Percentiles rank a stretch among this genome's conserved stretches.
Conservation (phyloP, 1,140 invertebrate species). For the Euborellia annulipes region DNA sequence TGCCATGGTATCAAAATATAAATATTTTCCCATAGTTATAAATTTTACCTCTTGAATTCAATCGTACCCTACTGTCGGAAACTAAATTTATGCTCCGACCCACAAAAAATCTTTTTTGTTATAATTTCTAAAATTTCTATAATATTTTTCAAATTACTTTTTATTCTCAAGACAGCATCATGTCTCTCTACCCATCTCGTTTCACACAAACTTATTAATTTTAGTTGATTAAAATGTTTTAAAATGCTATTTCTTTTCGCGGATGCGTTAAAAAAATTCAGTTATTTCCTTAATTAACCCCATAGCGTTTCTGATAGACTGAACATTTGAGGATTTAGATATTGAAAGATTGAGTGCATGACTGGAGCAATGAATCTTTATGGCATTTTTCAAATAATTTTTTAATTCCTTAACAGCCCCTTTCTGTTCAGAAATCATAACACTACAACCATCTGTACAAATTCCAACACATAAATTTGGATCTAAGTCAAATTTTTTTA, state of each 20-base stretch:
- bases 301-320: conserved; percentile 13
- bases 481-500: conserved; percentile 15
- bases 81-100: too few relatives aligned
- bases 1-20: too few relatives aligned
- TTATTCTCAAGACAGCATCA: too few relatives aligned
- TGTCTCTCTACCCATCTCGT: conserved; percentile 16
- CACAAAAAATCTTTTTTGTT: too few relatives aligned
- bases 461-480: conserved; percentile 14
- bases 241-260: conserved; percentile 12
- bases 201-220: conserved; percentile 13
- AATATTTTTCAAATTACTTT: too few relatives aligned
- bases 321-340: conserved; percentile 11
- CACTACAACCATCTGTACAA: conserved; percentile 17
- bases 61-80: too few relatives aligned
- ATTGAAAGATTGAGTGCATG: too few relatives aligned
- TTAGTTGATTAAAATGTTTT: not conserved
- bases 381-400: conserved; percentile 15
- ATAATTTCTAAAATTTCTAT: too few relatives aligned
- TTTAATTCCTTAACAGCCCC: conserved; percentile 13
- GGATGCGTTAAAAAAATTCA: conserved; percentile 16
- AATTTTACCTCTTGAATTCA: too few relatives aligned
- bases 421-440: conserved; percentile 16
- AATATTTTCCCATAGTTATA: too few relatives aligned
- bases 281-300: conserved; percentile 16
- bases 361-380: too few relatives aligned